Evolutionary conservation across 2,888 invertebrate species (phyloP), one percentile per base, ranked within the genome.

Genomic region (Drosophila melanocephala): DNA sequence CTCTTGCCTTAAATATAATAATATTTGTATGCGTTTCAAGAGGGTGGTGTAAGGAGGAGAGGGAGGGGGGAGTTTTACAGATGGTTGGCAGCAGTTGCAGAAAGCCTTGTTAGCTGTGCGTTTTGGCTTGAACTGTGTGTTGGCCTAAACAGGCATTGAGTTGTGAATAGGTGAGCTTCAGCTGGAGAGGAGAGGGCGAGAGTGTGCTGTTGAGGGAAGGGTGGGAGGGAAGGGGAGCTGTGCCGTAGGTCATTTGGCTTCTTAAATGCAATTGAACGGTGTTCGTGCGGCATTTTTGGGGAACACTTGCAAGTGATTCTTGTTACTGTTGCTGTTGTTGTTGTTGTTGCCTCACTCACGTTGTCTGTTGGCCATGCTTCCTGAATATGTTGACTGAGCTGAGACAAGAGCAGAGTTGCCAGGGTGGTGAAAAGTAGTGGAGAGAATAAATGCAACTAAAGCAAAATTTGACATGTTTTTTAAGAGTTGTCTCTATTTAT

Each of bases 191-290:
- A 52, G 22, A 0, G 42, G 70, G 64, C 19, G 5, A 7, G 16
- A 16, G 26, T 47, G 22, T 47, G 75, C 19, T 12, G 4, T n/a
- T 28, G n/a, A 9, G 26, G 35, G 1, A 26, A 19, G 57, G 28
- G 32, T 2, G n/a, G 14, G 12, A 9, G 28, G n/a, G 30, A 12
- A 32, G 42, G 16, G 39, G 63, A n/a, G 55, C 69, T 65, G 75
- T 63, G 83, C 92, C 88, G 64, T 62, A 81, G 91, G 92, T 91
- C 91, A 91, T 89, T 89, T 91, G 79, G 91, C 91, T 91, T 89
- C 91, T 92, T 91, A 82, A 91, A 88, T 84, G 85, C 83, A 84
- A 83, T 88, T 83, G 84, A 77, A 79, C 89, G 77, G 87, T 85
- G 88, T 85, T 89, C 79, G 82, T 76, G 81, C 72, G 83, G 79